A percentile compares a stretch with the other conserved stretches of the same genome.
Evolutionary conservation across 2,113 vertebrate species (phyloP).

Genomic region (Columba janthina): DNA sequence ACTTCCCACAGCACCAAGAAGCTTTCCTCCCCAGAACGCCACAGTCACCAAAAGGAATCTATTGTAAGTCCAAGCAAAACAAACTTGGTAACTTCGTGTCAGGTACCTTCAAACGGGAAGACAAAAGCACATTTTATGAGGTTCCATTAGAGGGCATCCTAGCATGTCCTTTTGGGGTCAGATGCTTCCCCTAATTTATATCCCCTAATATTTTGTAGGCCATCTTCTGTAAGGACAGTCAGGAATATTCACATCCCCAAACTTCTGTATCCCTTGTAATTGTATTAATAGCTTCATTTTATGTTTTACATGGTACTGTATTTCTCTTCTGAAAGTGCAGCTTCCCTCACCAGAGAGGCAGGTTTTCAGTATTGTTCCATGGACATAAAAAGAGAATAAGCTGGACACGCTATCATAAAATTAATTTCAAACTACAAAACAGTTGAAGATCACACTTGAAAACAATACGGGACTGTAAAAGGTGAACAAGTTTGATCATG

Average conservation of each 20-base stretch:
- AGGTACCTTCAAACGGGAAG: neutral
- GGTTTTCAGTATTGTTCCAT: neutral
- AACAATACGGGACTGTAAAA: neutral
- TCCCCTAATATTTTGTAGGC: neutral
- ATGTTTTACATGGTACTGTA: neutral
- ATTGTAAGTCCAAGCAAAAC: neutral
- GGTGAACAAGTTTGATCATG: neutral
- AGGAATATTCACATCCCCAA: neutral
- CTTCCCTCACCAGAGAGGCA: neutral
- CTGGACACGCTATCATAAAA: neutral
- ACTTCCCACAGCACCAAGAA: neutral
- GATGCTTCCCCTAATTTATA: neutral
- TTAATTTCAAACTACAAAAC: neutral
- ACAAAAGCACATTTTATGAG: neutral
- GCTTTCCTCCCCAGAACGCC: neutral
- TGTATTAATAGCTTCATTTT: neutral
- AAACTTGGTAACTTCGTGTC: neutral
- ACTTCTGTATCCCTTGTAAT: neutral
- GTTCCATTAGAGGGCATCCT: conserved; percentile 67
- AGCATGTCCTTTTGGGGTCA: conserved; percentile 33
- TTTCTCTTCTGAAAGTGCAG: neutral
- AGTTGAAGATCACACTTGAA: neutral
- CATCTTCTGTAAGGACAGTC: neutral
- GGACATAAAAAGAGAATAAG: neutral
- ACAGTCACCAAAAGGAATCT: neutral